A percentile compares a stretch with the other conserved stretches of the same genome.
phyloP scores from a whole-genome alignment of 1,140 invertebrate genomes.

The Ditylenchus dipsaci region DNA sequence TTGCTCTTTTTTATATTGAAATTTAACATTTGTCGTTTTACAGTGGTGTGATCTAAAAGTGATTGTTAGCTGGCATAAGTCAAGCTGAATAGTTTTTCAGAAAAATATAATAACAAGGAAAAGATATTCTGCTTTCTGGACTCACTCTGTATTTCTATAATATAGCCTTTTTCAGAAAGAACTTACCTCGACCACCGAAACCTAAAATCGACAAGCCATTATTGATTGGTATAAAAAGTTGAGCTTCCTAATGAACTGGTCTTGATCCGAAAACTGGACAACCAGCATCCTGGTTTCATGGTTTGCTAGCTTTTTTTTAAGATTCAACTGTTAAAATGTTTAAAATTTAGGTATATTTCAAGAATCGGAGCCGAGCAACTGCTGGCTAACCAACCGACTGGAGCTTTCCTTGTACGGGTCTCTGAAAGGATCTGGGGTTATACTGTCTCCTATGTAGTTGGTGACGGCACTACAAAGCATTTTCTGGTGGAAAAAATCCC shows the following conservation, averaged over 20 bases:
- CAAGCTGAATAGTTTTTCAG: too few species aligned
- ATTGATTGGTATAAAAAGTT: slow-evolving; percentile 70
- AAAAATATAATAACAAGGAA: too few species aligned
- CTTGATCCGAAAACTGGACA: slow-evolving; percentile 64
- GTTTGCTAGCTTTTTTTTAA: slow-evolving; percentile 59
- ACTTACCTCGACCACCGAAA: slow-evolving; percentile 59
- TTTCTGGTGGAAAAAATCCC: slow-evolving; percentile 70
- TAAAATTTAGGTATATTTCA: slow-evolving; percentile 70
- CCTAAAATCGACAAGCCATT: slow-evolving; percentile 68
- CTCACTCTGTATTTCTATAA: too few species aligned
- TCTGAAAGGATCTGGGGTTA: slow-evolving; percentile 77
- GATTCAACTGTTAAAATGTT: background rate
- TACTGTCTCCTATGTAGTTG: slow-evolving; percentile 70
- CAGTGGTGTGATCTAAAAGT: too few species aligned
- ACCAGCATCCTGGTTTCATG: slow-evolving; percentile 72
- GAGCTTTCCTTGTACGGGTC: slow-evolving; percentile 71
- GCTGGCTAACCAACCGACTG: slow-evolving; percentile 63
- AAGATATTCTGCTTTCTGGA: too few species aligned
- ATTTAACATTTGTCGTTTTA: too few species aligned
- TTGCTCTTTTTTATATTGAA: too few species aligned
- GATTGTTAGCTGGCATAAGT: too few species aligned
- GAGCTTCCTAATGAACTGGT: slow-evolving; percentile 67
- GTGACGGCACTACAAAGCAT: slow-evolving; percentile 66
- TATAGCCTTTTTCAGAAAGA: slow-evolving; percentile 31
- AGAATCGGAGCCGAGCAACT: slow-evolving; percentile 70